phyloP scores from a whole-genome alignment of 1,140 invertebrate genomes.

The Reticulitermes speratus region DNA sequence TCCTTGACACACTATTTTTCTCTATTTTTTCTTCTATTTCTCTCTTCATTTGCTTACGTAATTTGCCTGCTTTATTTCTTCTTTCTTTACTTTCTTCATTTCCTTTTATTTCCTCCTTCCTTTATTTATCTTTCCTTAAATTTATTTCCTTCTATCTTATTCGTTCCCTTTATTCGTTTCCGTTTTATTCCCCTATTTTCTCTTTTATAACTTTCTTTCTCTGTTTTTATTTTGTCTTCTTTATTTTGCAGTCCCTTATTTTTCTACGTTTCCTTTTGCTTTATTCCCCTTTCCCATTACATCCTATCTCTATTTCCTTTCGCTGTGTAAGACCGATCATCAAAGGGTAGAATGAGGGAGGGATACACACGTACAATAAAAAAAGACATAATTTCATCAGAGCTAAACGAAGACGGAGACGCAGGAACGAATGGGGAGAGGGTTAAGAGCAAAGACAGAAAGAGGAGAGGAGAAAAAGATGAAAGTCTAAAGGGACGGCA shows the following conservation, averaged over 20 bases:
- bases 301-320: background rate
- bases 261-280: background rate
- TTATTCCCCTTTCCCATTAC: background rate
- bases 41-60: background rate
- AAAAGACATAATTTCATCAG: background rate
- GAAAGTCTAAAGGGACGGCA: background rate
- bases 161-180: background rate
- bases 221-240: background rate
- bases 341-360: background rate
- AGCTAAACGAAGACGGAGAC: slow-evolving; percentile 7
- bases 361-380: background rate
- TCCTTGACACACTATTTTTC: background rate
- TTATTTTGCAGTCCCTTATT: background rate
- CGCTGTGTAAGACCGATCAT: background rate
- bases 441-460: slow-evolving; percentile 8
- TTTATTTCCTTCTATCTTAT: background rate
- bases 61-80: background rate
- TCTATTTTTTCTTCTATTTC: background rate
- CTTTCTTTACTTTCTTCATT: background rate
- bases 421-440: background rate
- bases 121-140: background rate
- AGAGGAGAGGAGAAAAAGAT: slow-evolving; percentile 6
- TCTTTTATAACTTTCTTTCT: background rate
- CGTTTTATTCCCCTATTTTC: background rate
- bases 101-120: background rate